Evolutionary conservation across 2,888 invertebrate genomes (phyloP).

Genomic region (Ectemnius lituratus): DNA sequence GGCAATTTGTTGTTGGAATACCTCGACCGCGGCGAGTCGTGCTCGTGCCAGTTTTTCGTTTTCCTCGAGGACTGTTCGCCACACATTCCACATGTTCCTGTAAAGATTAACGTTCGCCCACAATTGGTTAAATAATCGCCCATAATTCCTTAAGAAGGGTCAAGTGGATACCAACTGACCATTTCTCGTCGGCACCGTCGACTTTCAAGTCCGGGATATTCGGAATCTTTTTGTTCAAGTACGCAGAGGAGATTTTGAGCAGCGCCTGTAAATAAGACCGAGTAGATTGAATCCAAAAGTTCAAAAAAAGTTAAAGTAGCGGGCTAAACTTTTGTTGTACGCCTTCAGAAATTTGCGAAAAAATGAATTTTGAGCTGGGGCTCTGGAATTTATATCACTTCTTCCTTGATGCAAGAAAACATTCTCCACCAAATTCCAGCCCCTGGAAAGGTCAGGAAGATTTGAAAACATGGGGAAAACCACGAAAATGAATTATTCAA

Average conservation of each 20-base stretch:
- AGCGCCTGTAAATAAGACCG: constrained; percentile 83
- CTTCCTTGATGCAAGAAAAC: no score
- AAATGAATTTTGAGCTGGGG: no score
- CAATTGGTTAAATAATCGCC: background rate
- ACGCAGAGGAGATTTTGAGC: constrained; percentile 93
- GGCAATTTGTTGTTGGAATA: constrained; percentile 96
- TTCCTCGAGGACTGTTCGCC: constrained; percentile 96
- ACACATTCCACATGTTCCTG: constrained; percentile 99
- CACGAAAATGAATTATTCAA: no score
- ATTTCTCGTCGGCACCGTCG: constrained; percentile 93
- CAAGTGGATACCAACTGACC: constrained; percentile 80
- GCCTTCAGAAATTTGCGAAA: no score
- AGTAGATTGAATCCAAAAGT: no score
- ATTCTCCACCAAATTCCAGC: no score
- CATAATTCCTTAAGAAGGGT: constrained; percentile 33
- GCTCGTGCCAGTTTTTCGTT: constrained; percentile 95
- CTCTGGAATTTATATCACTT: no score
- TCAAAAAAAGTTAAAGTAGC: no score
- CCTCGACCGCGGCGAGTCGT: constrained; percentile 94
- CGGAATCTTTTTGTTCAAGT: constrained; percentile 95
- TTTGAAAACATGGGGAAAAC: no score
- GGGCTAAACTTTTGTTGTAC: no score
- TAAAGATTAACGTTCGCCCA: constrained; percentile 5
- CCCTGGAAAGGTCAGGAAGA: no score
- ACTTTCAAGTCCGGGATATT: constrained; percentile 94